Base-by-base conservation (phyloP, 2,797 vertebrate species). In the Hafferia zeledoni region DNA sequence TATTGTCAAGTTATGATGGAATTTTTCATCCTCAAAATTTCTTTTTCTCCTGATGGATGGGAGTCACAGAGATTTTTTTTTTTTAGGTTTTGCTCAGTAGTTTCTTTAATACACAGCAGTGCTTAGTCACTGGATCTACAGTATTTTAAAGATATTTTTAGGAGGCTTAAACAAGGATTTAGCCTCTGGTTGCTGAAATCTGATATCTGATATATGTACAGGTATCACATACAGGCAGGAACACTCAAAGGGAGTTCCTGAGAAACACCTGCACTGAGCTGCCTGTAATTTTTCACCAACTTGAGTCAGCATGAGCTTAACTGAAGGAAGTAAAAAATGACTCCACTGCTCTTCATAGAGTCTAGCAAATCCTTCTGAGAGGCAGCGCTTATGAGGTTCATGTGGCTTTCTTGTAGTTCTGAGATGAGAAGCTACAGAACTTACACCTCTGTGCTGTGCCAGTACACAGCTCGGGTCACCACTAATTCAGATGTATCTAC, bases 121-220 rank as follows among this genome's bases (percentile, higher is more conserved):
- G 14, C 37, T 87, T 47, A 55, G 24, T 59, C 63, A 63, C 60
- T 60, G 39, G 22, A 78, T 46, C n/a, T 57, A 61, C 22, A n/a
- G 60, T 60, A 71, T 85, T 89, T 74, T 57, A 83, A 92, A 85
- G n/a, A 17, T 75, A 78, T 31, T 35, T 90, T 93, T 91, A 53
- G 57, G n/a, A 87, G 11, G 10, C 65, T 83, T 65, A 78, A 71
- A 44, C 52, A 31, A 84, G 17, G 60, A 61, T 91, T 91, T 78
- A 57, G 8, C 30, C 77, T 74, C 74, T 77, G 46, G 22, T 55
- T 77, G 41, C 44, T 60, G 81, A 87, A 82, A 77, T 72, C 53
- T 46, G 27, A 14, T 84, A 46, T 50, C 60, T 77, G 68, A 13
- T 81, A 35, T n/a, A 33, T 49, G 30, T 8, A 27, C 6, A 52